Evolutionary conservation across 2,797 vertebrate species (phyloP).

Genomic region (Acipenser ruthenus): DNA sequence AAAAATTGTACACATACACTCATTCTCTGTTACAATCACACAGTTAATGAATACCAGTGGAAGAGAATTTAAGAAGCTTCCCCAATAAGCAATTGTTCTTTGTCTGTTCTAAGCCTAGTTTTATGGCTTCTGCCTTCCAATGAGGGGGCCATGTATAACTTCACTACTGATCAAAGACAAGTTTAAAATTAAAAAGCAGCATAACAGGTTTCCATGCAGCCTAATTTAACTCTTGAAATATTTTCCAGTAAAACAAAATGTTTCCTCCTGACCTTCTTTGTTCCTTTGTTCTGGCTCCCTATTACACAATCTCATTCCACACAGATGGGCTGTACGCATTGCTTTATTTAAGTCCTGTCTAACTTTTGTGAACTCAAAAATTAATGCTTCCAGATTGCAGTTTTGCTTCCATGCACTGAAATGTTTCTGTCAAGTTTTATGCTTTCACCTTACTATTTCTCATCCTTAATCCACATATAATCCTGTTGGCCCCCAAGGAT

Average conservation of each 20-base stretch:
- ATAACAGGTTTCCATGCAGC: not conserved
- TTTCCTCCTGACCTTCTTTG: not conserved
- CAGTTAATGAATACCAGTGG: too few relatives aligned
- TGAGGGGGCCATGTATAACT: not conserved
- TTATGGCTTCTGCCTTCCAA: not conserved
- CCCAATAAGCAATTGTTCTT: too few relatives aligned
- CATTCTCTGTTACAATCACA: too few relatives aligned
- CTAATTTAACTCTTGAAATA: not conserved
- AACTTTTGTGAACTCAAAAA: not conserved
- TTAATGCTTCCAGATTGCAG: not conserved
- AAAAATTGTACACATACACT: too few relatives aligned
- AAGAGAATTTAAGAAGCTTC: too few relatives aligned
- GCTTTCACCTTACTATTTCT: constrained; percentile 31
- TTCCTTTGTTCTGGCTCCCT: not conserved
- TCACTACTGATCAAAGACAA: not conserved
- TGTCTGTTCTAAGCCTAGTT: not conserved
- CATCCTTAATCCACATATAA: constrained; percentile 49
- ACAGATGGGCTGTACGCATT: not conserved
- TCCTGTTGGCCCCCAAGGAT: constrained; percentile 59
- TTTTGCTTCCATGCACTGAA: not conserved
- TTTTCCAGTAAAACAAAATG: not conserved
- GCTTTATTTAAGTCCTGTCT: not conserved
- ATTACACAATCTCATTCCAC: not conserved
- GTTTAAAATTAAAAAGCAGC: not conserved
- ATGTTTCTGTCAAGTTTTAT: constrained; percentile 31